phyloP scores from a whole-genome alignment of 2,888 invertebrate species.

The Falcaria lacertinaria region DNA sequence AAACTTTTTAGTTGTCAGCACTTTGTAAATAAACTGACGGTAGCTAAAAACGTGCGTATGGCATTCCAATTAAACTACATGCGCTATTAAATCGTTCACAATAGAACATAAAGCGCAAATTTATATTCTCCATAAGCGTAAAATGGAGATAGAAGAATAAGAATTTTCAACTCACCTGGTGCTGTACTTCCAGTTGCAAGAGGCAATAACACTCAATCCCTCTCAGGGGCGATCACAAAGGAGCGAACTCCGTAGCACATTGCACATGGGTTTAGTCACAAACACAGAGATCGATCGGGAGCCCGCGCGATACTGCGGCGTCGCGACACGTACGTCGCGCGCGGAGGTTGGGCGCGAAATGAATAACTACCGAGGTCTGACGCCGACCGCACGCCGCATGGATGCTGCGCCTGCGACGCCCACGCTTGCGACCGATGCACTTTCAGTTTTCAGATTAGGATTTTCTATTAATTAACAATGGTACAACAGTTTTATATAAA shows the following conservation, averaged over 20 bases:
- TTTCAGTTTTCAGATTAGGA: constrained; percentile 16
- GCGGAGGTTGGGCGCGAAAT: constrained; percentile 72
- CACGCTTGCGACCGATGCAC: constrained; percentile 14
- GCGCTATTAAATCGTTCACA: constrained; percentile 37
- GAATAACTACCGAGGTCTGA: constrained; percentile 24
- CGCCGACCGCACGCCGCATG: constrained; percentile 2
- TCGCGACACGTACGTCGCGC: constrained; percentile 69
- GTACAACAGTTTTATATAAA: too few relatives aligned
- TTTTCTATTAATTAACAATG: constrained; percentile 8
- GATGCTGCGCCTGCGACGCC: constrained; percentile 34
- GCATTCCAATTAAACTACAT: constrained; percentile 25
- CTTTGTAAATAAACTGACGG: background rate
- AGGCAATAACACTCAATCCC: constrained; percentile 39
- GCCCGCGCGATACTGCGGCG: constrained; percentile 54
- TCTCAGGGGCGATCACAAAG: constrained; percentile 60
- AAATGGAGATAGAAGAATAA: constrained; percentile 6
- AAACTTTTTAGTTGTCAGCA: background rate
- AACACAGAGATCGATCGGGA: constrained; percentile 41
- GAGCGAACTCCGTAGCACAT: constrained; percentile 62
- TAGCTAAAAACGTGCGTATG: constrained; percentile 9
- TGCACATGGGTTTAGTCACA: constrained; percentile 54
- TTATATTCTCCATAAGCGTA: constrained; percentile 14
- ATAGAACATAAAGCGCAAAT: constrained; percentile 45
- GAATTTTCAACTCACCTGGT: constrained; percentile 40
- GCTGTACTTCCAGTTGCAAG: constrained; percentile 31